These are phyloP conservation scores for Ptychochromis oligacanthus DNA, from an alignment of 2,113 vertebrate genomes.

Conservation along the genomic window DNA sequence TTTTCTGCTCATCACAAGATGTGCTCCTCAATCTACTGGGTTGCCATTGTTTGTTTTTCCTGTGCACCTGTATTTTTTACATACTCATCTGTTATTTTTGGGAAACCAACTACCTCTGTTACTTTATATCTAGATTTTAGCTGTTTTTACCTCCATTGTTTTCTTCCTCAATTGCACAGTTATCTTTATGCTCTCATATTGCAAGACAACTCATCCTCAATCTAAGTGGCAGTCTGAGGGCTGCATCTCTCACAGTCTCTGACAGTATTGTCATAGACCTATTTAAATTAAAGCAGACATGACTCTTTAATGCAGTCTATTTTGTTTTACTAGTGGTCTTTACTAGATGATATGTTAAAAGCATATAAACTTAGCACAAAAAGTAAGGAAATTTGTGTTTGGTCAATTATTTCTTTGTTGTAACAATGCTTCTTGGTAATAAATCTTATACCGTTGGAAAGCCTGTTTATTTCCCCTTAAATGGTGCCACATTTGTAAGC, in stretches of 20 bases:
- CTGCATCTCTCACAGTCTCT: neutral
- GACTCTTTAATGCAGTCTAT: neutral
- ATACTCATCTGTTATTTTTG: slow-evolving; percentile 2
- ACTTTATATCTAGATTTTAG: neutral
- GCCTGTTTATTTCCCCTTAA: too few species aligned
- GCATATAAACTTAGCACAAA: too few species aligned
- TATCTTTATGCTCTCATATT: neutral
- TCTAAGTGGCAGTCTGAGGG: neutral
- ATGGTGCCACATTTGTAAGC: too few species aligned
- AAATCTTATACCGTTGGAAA: too few species aligned
- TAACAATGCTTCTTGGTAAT: too few species aligned
- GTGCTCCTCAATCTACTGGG: neutral
- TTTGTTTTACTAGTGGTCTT: neutral
- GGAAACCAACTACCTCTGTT: neutral
- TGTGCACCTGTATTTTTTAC: neutral
- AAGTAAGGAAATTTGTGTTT: too few species aligned
- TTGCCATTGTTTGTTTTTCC: slow-evolving; percentile 1
- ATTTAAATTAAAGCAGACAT: neutral
- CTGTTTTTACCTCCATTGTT: neutral
- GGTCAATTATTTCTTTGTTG: too few species aligned
- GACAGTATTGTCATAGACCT: neutral
- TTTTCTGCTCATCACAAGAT: neutral
- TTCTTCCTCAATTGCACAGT: neutral
- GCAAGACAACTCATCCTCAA: neutral
- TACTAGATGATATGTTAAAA: neutral